Evolutionary conservation across 2,888 invertebrate species (phyloP), one percentile per base, ranked within the genome.

Genomic region (Metacarcinus magister): DNA sequence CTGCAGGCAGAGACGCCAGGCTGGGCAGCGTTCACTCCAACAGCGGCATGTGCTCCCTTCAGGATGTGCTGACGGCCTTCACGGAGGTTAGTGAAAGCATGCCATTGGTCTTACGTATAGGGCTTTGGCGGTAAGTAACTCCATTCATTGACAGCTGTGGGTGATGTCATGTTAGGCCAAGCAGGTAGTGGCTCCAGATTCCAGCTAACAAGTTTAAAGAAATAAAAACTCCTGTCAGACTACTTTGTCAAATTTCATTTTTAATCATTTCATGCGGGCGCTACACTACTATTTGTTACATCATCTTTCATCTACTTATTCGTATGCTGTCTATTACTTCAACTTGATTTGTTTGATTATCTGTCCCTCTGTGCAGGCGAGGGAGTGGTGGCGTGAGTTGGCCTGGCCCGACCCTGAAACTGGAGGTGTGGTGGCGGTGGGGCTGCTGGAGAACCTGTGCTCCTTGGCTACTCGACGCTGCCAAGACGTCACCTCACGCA

Each of bases 331-430:
- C 54, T 54, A 54, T 54, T 8, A 54, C 16, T 54, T 54, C 54
- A 13, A 16, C 54, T 67, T 16, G 13, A 23, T 67, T 28, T 32
- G 2, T 32, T 32, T 87, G 82, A 8, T 23, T 32, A 32, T 39
- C 5, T 32, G 28, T 87, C 8, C 16, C 32, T 32, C 82, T 87
- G 10, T 87, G 10, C 92, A 95, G 95, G 92, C 75, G 43, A 23
- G 75, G 23, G 16, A 28, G 28, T 95, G 95, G 95, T 95, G 95
- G 95, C 43, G 75, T 28, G 91, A 87, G 92, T 32, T 95, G 46
- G 67, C 46, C 3, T 95, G 95, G 95, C 95, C 95, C 2, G 92
- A 95, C n/a, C 91, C 60, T 10, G 95, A 95, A 46, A 95, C 95
- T 16, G 23, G 46, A 10, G 95, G 95, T 8, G 95, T 91, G n/a